Percentiles rank a stretch among this genome's conserved stretches.
phyloP scores from a whole-genome alignment of 2,113 vertebrate species.

The Perognathus longimembris region DNA sequence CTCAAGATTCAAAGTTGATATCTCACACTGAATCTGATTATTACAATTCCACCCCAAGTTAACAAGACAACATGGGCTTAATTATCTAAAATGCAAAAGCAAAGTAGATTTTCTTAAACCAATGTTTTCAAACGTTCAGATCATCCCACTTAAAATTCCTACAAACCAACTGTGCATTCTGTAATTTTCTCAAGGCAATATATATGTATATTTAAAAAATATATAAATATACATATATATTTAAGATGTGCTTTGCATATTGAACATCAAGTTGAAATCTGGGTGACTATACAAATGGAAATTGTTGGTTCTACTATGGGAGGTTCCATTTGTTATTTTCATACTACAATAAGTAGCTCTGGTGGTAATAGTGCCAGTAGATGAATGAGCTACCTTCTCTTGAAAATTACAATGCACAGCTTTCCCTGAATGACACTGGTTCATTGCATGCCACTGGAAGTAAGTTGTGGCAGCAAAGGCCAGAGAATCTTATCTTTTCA shows the following conservation, averaged over 20 bases:
- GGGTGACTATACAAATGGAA: slow-evolving; percentile 55
- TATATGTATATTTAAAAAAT: slow-evolving; percentile 75
- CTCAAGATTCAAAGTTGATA: slow-evolving; percentile 66
- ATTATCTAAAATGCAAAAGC: slow-evolving; percentile 75
- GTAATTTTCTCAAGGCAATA: slow-evolving; percentile 82
- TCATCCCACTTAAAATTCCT: slow-evolving; percentile 81
- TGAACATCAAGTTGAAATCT: slow-evolving; percentile 66
- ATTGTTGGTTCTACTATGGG: slow-evolving; percentile 53
- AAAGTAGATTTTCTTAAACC: slow-evolving; percentile 74
- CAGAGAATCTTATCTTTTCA: slow-evolving; percentile 64
- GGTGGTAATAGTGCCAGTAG: not conserved
- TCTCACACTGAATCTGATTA: slow-evolving; percentile 57
- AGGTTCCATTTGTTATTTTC: slow-evolving; percentile 55
- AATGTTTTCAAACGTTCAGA: slow-evolving; percentile 73
- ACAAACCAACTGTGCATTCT: slow-evolving; percentile 77
- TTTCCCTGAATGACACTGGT: slow-evolving; percentile 23
- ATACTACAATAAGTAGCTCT: slow-evolving; percentile 51
- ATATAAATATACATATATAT: too few relatives aligned
- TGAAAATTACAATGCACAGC: slow-evolving; percentile 62
- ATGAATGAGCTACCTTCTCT: slow-evolving; percentile 54
- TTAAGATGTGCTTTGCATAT: slow-evolving; percentile 54
- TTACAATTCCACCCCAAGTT: slow-evolving; percentile 54
- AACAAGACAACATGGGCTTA: slow-evolving; percentile 73
- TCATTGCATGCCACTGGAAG: slow-evolving; percentile 41
- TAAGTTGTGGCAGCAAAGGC: slow-evolving; percentile 57